Base-by-base conservation (phyloP, 2,888 invertebrate genomes). In the Dicycla oo region DNA sequence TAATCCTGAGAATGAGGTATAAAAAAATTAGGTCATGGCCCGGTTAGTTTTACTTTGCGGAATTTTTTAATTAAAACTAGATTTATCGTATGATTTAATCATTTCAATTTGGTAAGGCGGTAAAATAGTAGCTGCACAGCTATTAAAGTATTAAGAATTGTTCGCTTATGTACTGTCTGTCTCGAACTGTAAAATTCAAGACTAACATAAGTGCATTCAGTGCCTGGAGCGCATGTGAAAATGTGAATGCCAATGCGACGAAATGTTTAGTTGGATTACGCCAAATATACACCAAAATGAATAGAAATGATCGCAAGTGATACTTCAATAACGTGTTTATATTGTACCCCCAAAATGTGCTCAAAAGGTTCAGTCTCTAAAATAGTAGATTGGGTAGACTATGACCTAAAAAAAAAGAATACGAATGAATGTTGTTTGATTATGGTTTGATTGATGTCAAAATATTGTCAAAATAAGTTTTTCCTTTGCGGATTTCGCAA, bases 381-480 rank as follows among this genome's bases (percentile, higher is more conserved):
- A 43, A 65, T 11, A 18, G 47, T 34, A 34, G 23, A 65, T 40
- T 47, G 45, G 13, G 18, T 53, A 10, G 10, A 40, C 1, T 20
- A 2, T 30, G 2, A 20, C 8, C 1, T 15, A 13, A 64, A 64
- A 74, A 26, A 40, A 68, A 5, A 20, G 8, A 40, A 2, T 15
- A 40, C 3, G n/a, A 26, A n/a, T 23, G 38, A 62, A 74, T 72
- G 74, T 72, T 72, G 61, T 71, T 58, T 58, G 49, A 47, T n/a
- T n/a, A n/a, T n/a, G n/a, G n/a, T 20, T 13, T 30, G 30, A 30
- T 30, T n/a, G 57, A 23, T 73, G 69, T 76, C 70, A 76, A 60
- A 73, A n/a, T 57, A 65, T 47, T 63, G 72, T 82, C 81, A 77
- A 78, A 78, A 69, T 61, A 73, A 62, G 61, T 69, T 73, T 81